Evolutionary conservation across 2,113 vertebrate genomes (phyloP), one percentile per base, ranked within the genome.

Genomic region (Hyla sarda): DNA sequence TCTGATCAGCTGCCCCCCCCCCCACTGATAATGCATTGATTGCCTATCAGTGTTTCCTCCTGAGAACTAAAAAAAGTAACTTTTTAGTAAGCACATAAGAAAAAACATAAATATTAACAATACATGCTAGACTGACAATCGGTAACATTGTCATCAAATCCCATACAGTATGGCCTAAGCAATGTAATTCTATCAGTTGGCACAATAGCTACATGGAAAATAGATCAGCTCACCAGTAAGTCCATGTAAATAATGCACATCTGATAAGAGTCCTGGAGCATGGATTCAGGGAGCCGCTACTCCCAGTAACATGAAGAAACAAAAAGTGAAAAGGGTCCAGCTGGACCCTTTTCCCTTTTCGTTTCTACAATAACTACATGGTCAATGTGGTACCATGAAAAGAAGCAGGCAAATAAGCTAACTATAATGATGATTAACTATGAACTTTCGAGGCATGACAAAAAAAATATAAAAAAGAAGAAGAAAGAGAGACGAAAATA

Each of bases 381-480:
- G 94, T 92, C 93, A 94, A 93, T 0, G 87, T 93, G 92, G 92
- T 93, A 92, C 90, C 92, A 73, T 92, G 88, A 92, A 93, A 91
- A 91, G 94, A 92, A 93, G 91, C 92, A 95, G 94, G 90, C 93
- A 62, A 92, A 95, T 95, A 95, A 95, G 94, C 93, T 94, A 93
- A 90, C 93, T 91, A 92, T 92, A 93, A 94, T 92, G 96, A 94
- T 96, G 94, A 96, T 96, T 95, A 95, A 94, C 93, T 93, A 93
- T 90, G 91, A 97, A 93, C 92, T 92, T 84, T 92, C 92, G 90
- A 93, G 91, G 94, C 90, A 92, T 93, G 91, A 88, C 74, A 93
- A 92, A 91, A 95, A 91, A 93, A 48, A 1, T 92, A 91, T 94
- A 92, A 91, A 95, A 91, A 93, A 48, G 5, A 92, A 91, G 28